Evolutionary conservation across 2,888 invertebrate genomes (phyloP).

Genomic region (Drosophila pseudotalamancana): DNA sequence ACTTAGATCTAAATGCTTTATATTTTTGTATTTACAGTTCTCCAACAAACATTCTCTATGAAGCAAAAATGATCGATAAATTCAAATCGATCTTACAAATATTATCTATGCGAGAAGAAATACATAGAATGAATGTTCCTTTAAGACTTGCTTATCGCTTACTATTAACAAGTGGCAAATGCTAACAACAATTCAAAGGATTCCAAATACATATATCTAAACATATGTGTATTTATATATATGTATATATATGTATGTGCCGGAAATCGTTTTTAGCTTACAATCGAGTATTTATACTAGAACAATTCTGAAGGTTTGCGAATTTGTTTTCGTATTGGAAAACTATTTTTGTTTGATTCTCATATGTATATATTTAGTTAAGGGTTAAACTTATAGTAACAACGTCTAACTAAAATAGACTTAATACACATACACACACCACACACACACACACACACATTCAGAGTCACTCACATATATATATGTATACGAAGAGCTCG

Average conservation of each 20-base stretch:
- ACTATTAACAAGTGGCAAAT: conserved; percentile 63
- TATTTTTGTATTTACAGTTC: conserved; percentile 50
- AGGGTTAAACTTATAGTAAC: conserved; percentile 45
- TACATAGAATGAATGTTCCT: conserved; percentile 37
- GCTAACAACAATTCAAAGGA: conserved; percentile 67
- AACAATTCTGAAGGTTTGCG: conserved; percentile 30
- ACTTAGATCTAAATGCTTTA: conserved; percentile 17
- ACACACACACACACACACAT: not conserved
- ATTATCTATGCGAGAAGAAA: conserved; percentile 28
- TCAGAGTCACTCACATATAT: not conserved
- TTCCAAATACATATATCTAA: conserved; percentile 25
- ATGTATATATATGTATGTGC: not conserved
- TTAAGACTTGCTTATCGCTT: conserved; percentile 37
- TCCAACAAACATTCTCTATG: conserved; percentile 42
- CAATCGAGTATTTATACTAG: conserved; percentile 24
- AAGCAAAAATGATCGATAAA: conserved; percentile 48
- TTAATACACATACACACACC: conserved; percentile 9
- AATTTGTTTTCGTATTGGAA: conserved; percentile 46
- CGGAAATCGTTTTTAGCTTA: conserved; percentile 15
- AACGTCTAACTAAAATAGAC: conserved; percentile 32
- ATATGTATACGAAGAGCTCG: conserved; percentile 1
- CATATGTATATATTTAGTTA: conserved; percentile 43
- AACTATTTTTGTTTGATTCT: conserved; percentile 48
- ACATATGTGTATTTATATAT: not conserved
- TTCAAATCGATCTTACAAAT: conserved; percentile 26